A percentile compares a stretch with the other conserved stretches of the same genome.
phyloP scores from a whole-genome alignment of 2,888 invertebrate species.

The Bombyx huttoni region DNA sequence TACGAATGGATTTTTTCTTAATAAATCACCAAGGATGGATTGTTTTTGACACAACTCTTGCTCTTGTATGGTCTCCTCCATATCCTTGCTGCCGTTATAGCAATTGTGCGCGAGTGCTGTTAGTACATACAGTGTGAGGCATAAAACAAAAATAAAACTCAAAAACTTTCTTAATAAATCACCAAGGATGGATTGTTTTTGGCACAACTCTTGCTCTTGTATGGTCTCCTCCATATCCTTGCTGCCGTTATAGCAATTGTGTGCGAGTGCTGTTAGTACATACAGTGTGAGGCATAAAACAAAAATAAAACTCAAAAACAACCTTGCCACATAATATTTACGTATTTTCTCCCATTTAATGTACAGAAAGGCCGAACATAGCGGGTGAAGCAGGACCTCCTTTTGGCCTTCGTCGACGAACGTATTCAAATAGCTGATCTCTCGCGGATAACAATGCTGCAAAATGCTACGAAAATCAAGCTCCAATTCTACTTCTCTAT shows the following conservation, averaged over 20 bases:
- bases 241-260: slow-evolving; percentile 88
- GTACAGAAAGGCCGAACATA: slow-evolving; percentile 89
- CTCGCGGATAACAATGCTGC: slow-evolving; percentile 86
- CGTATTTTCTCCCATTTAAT: slow-evolving; percentile 93
- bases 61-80: slow-evolving; percentile 79
- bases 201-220: slow-evolving; percentile 81
- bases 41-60: slow-evolving; percentile 84
- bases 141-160: slow-evolving; percentile 84
- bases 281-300: slow-evolving; percentile 86
- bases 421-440: slow-evolving; percentile 88
- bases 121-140: slow-evolving; percentile 85
- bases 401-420: slow-evolving; percentile 92
- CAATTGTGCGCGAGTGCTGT: slow-evolving; percentile 88
- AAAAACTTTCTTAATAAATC: no score
- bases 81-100: slow-evolving; percentile 84
- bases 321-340: slow-evolving; percentile 86
- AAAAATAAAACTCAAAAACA: slow-evolving; percentile 84
- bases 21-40: slow-evolving; percentile 81
- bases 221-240: slow-evolving; percentile 81
- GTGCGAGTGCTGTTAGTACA: slow-evolving; percentile 85
- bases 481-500: slow-evolving; percentile 85
- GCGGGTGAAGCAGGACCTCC: slow-evolving; percentile 86
- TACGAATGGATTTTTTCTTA: slow-evolving; percentile 81
- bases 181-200: slow-evolving; percentile 83
- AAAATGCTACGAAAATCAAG: slow-evolving; percentile 86